Base-by-base conservation (phyloP, 2,888 invertebrate genomes). In the Stenolophus ochropezus region DNA sequence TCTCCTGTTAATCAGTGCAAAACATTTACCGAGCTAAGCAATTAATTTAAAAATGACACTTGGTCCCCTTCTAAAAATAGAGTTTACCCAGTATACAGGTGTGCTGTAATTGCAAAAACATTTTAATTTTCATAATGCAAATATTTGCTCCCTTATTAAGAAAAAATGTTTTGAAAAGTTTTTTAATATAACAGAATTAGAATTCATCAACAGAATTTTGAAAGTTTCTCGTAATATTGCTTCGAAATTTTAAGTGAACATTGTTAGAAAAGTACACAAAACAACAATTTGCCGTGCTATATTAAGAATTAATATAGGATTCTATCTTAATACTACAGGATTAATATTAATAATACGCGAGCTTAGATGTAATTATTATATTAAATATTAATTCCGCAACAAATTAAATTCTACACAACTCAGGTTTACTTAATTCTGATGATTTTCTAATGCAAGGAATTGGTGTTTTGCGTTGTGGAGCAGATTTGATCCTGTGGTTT, bases 151-250 rank as follows among this genome's bases (percentile, higher is more conserved):
- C 23, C 61, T 25, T 61, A 61, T 61, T 61, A 61, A 14, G 21
- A 25, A 56, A 61, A 25, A 61, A 23, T 51, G 51, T 14, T 61
- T 61, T 25, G 4, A 25, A 61, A 61, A 61, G 61, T 61, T 61
- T 61, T 61, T 61, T 61, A 61, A 61, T 61, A 61, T 61, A 61
- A 23, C 25, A 61, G n/a, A 61, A 61, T 61, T 61, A 25, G 61
- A 61, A 61, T 61, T 61, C 61, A 61, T 61, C 61, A 25, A 4
- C 23, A 25, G 25, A n/a, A 23, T 21, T 23, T 58, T 58, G 51
- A 16, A 51, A 51, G 51, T 51, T 51, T 51, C 51, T n/a, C 1
- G 20, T 25, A 61, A 61, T 61, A 61, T 25, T 61, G 25, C 61
- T 25, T 25, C 61, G 23, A 61, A 61, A 61, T 61, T 61, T 61